A percentile compares a stretch with the other conserved stretches of the same genome.
Conservation (phyloP, 2,113 vertebrate genomes). For the Caloenas nicobarica region DNA sequence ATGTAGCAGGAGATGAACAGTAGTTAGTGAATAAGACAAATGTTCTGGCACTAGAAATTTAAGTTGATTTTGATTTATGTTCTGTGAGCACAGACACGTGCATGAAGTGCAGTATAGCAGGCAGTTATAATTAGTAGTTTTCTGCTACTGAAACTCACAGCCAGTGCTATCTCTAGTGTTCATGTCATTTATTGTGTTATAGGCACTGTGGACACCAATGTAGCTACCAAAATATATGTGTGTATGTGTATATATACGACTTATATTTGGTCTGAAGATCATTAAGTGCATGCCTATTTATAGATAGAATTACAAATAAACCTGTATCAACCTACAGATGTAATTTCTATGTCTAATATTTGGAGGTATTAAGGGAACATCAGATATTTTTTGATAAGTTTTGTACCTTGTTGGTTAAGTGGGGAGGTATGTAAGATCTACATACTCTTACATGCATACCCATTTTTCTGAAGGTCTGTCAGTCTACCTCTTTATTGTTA, state of each 20-base stretch:
- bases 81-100: not conserved
- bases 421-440: not conserved
- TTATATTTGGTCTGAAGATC: not conserved
- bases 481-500: not conserved
- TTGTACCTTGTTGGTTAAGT: not conserved
- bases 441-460: not conserved
- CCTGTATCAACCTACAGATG: not conserved
- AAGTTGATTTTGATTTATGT: not conserved
- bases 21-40: not conserved
- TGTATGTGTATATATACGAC: not conserved
- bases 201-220: not conserved
- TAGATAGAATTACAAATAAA: not conserved
- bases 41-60: not conserved
- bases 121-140: not conserved
- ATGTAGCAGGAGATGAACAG: not conserved
- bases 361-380: not conserved
- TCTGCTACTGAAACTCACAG: not conserved
- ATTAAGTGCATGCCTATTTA: not conserved
- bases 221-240: not conserved
- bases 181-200: not conserved
- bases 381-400: not conserved
- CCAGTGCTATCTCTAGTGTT: not conserved
- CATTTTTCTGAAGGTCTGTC: not conserved
- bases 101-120: not conserved
- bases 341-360: not conserved